Evolutionary conservation across 1,140 invertebrate species (phyloP), one percentile per base, ranked within the genome.

Genomic region (Cydia fagiglandana): DNA sequence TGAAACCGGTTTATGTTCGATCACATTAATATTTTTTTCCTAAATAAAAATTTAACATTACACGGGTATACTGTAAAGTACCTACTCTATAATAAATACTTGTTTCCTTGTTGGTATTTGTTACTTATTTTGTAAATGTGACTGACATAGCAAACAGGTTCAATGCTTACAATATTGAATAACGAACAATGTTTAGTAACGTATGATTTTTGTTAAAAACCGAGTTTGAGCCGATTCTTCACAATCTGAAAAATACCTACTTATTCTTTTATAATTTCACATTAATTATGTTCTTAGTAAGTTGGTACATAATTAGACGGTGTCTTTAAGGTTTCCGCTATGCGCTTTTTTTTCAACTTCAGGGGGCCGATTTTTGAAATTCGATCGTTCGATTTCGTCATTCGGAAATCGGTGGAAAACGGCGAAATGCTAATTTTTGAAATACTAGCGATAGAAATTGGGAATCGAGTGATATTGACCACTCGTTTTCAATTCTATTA

Each of bases 71-170:
- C 7, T 17, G 12, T n/a, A 56, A 56, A 56, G 53, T 56, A 20
- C 5, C 17, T 56, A 20, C 5, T 56, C 6, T 1, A 50, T 50
- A 50, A 50, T 50, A 56, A n/a, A 56, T 56, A 17, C 53, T 56
- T 56, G 4, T 56, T 5, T 56, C 53, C 53, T 56, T 56, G n/a
- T 17, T 20, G 53, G 15, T 17, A 56, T 56, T 56, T 56, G 53
- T 56, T 56, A 56, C 53, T 56, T 56, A 53, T 53, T 56, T 56
- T 56, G 53, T 56, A n/a, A 56, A 56, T 56, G 53, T 56, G 53
- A 3, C 53, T 56, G 53, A 56, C 53, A 56, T 1, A 56, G 7
- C n/a, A 17, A 56, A 56, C 53, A 56, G 53, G 53, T 56, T 56
- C 53, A 56, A n/a, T 6, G 50, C 50, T 53, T 17, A 53, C 50